Percentiles rank a stretch among this genome's conserved stretches.
phyloP scores from a whole-genome alignment of 2,888 invertebrate species.

The Achlya flavicornis region DNA sequence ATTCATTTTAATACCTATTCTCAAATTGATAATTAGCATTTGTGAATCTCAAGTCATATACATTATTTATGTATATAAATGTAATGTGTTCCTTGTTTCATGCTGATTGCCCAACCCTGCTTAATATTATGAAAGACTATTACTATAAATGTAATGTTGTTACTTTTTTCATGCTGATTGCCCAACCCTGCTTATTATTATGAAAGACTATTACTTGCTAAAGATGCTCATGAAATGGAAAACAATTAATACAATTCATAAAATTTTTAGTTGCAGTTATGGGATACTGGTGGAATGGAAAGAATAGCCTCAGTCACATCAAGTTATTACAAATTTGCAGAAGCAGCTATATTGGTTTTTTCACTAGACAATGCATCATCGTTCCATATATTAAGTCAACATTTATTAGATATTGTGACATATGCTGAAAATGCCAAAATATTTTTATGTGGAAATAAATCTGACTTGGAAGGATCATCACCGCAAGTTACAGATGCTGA shows the following conservation, averaged over 20 bases:
- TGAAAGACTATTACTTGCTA: no score
- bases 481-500: conserved; percentile 94
- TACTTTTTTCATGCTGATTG: no score
- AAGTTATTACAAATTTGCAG: conserved; percentile 97
- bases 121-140: no score
- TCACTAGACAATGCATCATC: conserved; percentile 95
- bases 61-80: no score
- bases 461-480: conserved; percentile 89
- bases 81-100: no score
- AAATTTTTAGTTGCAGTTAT: conserved; percentile 90
- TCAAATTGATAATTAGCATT: no score
- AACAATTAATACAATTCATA: conserved; percentile 18
- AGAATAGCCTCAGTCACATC: conserved; percentile 97
- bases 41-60: no score
- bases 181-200: no score
- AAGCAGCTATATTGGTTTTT: conserved; percentile 96
- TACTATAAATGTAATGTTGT: no score
- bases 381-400: conserved; percentile 95
- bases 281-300: conserved; percentile 99
- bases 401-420: conserved; percentile 95
- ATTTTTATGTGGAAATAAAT: conserved; percentile 96
- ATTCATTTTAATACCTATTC: no score
- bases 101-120: no score
- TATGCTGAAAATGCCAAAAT: conserved; percentile 98
- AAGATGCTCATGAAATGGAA: not conserved